These are phyloP conservation scores for Oligia fasciuncula DNA, from an alignment of 2,888 invertebrate genomes.

Conservation along the genomic window DNA sequence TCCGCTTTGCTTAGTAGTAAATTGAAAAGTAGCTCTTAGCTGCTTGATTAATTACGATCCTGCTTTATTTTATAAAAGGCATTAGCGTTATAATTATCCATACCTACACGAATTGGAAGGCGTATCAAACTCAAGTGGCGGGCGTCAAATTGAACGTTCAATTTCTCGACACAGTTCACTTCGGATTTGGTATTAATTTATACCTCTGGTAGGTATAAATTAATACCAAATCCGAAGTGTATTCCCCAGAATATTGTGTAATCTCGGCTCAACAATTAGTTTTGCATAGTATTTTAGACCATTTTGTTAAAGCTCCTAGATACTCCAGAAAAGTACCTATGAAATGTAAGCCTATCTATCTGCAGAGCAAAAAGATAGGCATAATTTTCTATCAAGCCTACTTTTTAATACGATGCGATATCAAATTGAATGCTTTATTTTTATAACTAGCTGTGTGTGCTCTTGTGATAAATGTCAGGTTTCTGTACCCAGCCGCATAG, in stretches of 20 bases:
- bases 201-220: too few species aligned
- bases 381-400: not conserved
- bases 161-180: slow-evolving; percentile 8
- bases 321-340: slow-evolving; percentile 1
- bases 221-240: too few species aligned
- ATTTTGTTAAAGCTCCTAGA: not conserved
- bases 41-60: not conserved
- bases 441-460: not conserved
- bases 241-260: slow-evolving; percentile 5
- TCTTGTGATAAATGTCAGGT: not conserved
- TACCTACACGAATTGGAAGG: not conserved
- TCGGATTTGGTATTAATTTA: slow-evolving; percentile 18
- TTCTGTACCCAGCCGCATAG: not conserved
- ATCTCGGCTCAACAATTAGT: slow-evolving; percentile 9
- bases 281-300: slow-evolving; percentile 31
- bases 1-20: not conserved
- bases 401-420: not conserved
- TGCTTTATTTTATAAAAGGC: not conserved
- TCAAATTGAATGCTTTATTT: not conserved
- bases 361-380: not conserved
- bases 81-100: not conserved
- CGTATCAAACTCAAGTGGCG: slow-evolving; percentile 15
- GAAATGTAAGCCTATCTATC: not conserved
- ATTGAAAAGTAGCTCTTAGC: not conserved
- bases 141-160: slow-evolving; percentile 32